phyloP scores from a whole-genome alignment of 2,113 vertebrate genomes.

The Amazona guildingii region DNA sequence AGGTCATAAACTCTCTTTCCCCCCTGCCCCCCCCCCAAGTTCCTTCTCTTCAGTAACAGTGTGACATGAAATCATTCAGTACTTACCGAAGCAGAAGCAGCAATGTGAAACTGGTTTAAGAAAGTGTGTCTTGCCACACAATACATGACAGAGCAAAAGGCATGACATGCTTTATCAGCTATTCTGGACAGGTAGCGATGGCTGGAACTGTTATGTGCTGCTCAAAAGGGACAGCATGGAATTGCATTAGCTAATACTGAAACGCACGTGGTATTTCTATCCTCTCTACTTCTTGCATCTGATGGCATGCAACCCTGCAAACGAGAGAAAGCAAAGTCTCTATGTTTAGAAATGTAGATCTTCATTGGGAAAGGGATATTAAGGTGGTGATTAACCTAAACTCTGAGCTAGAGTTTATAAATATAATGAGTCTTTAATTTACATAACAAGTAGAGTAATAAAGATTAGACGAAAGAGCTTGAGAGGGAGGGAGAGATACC shows the following conservation, averaged over 20 bases:
- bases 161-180: background rate
- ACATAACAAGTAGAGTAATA: conserved; percentile 24
- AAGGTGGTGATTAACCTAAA: background rate
- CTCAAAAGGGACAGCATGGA: background rate
- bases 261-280: background rate
- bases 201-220: background rate
- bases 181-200: background rate
- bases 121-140: background rate
- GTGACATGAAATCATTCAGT: background rate
- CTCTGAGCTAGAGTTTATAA: background rate
- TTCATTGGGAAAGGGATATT: background rate
- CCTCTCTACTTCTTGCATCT: background rate
- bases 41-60: background rate
- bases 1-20: background rate
- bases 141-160: background rate
- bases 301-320: background rate
- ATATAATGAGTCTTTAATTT: conserved; percentile 13
- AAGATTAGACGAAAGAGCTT: background rate
- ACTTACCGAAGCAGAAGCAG: background rate
- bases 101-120: background rate
- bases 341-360: background rate
- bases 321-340: background rate
- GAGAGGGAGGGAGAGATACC: background rate
- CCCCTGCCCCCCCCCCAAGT: background rate
- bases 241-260: background rate